These are phyloP conservation scores for Boloria selene DNA, from an alignment of 2,888 invertebrate genomes.

Conservation along the genomic window DNA sequence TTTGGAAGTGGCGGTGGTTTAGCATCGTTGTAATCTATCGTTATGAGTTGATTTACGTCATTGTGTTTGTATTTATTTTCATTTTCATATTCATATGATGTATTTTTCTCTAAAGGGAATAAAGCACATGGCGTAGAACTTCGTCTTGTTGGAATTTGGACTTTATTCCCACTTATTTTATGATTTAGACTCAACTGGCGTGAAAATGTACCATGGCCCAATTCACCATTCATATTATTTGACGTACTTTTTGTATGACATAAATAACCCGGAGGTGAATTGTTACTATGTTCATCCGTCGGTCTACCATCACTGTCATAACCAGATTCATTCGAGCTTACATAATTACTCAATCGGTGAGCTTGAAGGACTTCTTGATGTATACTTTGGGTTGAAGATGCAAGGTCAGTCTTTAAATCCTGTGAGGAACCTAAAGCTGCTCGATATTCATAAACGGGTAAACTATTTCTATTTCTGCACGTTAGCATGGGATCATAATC, in stretches of 20 bases:
- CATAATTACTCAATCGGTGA: conserved; percentile 86
- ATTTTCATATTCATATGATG: conserved; percentile 62
- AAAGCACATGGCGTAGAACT: conserved; percentile 77
- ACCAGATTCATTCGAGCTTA: conserved; percentile 92
- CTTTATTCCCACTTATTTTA: conserved; percentile 70
- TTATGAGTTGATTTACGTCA: conserved; percentile 42
- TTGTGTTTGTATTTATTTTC: conserved; percentile 47
- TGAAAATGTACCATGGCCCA: conserved; percentile 64
- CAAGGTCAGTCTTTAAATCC: conserved; percentile 69
- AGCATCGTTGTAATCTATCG: conserved; percentile 62
- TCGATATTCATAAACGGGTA: conserved; percentile 76
- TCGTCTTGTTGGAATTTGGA: conserved; percentile 68
- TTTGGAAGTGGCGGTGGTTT: conserved; percentile 77
- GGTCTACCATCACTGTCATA: conserved; percentile 90
- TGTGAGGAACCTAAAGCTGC: conserved; percentile 67
- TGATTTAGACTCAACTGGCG: conserved; percentile 75
- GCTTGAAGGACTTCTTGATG: conserved; percentile 83
- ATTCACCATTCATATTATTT: conserved; percentile 54
- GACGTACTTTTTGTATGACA: conserved; percentile 66
- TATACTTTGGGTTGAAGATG: conserved; percentile 77
- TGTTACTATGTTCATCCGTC: conserved; percentile 79
- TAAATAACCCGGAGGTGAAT: conserved; percentile 80
- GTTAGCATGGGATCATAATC: conserved; percentile 79
- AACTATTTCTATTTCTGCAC: conserved; percentile 76
- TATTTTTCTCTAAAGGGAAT: conserved; percentile 68